phyloP scores from a whole-genome alignment of 2,888 invertebrate species.

The Amitus sp. region DNA sequence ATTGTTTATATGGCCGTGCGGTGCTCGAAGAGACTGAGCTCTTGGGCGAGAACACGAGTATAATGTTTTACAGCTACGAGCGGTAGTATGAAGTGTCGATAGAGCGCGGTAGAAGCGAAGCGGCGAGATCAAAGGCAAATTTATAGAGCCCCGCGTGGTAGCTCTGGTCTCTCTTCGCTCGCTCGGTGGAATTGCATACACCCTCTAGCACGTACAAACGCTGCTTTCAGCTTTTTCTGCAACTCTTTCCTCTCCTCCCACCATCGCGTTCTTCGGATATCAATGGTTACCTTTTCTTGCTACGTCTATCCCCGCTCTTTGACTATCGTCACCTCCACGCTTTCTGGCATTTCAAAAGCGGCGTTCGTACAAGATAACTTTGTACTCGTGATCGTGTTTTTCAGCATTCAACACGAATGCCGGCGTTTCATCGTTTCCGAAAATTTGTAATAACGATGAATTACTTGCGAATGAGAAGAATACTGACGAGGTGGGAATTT shows the following conservation, averaged over 20 bases:
- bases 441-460: slow-evolving; percentile 2
- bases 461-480: neutral
- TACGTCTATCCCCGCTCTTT: slow-evolving; percentile 26
- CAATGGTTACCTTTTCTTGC: slow-evolving; percentile 12
- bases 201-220: slow-evolving; percentile 32
- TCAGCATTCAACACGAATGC: neutral
- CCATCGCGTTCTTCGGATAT: slow-evolving; percentile 24
- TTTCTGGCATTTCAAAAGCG: slow-evolving; percentile 28
- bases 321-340: slow-evolving; percentile 33
- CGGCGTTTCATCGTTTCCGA: neutral
- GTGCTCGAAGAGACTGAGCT: slow-evolving; percentile 42
- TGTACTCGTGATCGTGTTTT: slow-evolving; percentile 11
- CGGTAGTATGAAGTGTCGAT: slow-evolving; percentile 66
- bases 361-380: slow-evolving; percentile 19
- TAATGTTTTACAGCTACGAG: slow-evolving; percentile 65
- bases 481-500: neutral
- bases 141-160: slow-evolving; percentile 56
- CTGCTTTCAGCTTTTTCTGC: slow-evolving; percentile 45
- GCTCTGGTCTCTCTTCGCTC: slow-evolving; percentile 37
- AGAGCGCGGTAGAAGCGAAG: slow-evolving; percentile 65
- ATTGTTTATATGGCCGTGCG: slow-evolving; percentile 46
- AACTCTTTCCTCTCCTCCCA: slow-evolving; percentile 43
- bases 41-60: slow-evolving; percentile 48
- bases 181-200: slow-evolving; percentile 16
- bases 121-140: slow-evolving; percentile 65